Conservation (phyloP, 1,140 invertebrate species). For the Megalopta genalis region DNA sequence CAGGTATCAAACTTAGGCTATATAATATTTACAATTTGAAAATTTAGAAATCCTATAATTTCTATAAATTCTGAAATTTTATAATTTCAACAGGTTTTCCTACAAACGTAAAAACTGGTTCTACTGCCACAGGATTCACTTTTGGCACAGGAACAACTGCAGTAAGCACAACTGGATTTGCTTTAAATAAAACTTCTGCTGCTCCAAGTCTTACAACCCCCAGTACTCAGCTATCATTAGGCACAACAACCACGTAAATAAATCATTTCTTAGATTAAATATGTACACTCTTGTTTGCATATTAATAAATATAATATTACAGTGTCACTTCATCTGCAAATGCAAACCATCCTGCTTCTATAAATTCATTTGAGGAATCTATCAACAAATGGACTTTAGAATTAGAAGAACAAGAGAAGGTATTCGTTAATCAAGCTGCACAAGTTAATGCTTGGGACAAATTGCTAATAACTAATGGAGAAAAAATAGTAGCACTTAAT, state of each 20-base stretch:
- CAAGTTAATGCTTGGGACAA: slow-evolving; percentile 97
- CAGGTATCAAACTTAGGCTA: slow-evolving; percentile 63
- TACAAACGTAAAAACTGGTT: slow-evolving; percentile 22
- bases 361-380: slow-evolving; percentile 94
- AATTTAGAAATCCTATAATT: slow-evolving; percentile 2
- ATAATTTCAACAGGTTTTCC: slow-evolving; percentile 58
- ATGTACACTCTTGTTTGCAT: slow-evolving; percentile 10
- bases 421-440: slow-evolving; percentile 95
- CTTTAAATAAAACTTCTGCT: slow-evolving; percentile 65
- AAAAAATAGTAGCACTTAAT: slow-evolving; percentile 94
- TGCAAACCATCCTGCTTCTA: slow-evolving; percentile 78
- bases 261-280: slow-evolving; percentile 7
- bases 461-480: slow-evolving; percentile 93
- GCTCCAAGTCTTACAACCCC: slow-evolving; percentile 73
- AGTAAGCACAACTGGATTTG: slow-evolving; percentile 50
- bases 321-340: slow-evolving; percentile 76
- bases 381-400: slow-evolving; percentile 98
- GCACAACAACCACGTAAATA: slow-evolving; percentile 78
- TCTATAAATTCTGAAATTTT: slow-evolving; percentile 58
- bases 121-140: slow-evolving; percentile 61
- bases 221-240: slow-evolving; percentile 75
- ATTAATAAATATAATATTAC: slow-evolving; percentile 54
- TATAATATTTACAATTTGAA: too few species aligned
- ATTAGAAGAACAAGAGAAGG: slow-evolving; percentile 95
- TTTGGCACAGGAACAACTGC: slow-evolving; percentile 58